Percentiles rank a stretch among this genome's conserved stretches.
phyloP scores from a whole-genome alignment of 64 coral and sea anemone species.

The Astreopora myriophthalma region DNA sequence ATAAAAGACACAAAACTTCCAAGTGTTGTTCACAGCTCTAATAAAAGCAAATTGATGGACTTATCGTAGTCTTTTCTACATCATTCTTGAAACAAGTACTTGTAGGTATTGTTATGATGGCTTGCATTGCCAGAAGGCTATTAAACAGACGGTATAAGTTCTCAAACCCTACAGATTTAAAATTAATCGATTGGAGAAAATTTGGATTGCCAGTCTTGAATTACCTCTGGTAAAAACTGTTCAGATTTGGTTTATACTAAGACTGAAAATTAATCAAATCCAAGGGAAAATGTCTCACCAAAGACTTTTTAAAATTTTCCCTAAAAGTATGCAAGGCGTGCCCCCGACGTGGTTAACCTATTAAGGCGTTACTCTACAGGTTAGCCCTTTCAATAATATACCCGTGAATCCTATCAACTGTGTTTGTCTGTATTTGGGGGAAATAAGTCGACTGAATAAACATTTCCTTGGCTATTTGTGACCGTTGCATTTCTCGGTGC shows the following conservation, averaged over 20 bases:
- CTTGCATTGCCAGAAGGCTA: neutral
- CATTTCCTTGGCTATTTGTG: slow-evolving; percentile 78
- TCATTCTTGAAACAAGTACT: neutral
- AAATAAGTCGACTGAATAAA: slow-evolving; percentile 69
- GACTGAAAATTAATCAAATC: neutral
- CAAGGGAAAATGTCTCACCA: neutral
- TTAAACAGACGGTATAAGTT: no score
- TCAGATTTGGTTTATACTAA: neutral
- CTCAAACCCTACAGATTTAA: no score
- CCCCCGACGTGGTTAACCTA: neutral
- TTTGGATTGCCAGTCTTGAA: no score
- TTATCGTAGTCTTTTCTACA: neutral
- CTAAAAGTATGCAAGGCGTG: slow-evolving; percentile 31
- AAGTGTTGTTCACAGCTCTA: neutral
- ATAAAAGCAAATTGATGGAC: neutral
- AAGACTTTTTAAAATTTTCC: neutral
- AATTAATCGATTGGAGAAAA: neutral
- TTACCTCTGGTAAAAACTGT: neutral
- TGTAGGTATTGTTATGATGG: neutral
- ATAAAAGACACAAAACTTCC: neutral
- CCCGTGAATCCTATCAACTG: slow-evolving; percentile 41
- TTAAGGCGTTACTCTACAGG: neutral
- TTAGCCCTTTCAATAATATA: neutral
- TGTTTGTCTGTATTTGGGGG: slow-evolving; percentile 25
- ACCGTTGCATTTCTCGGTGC: slow-evolving; percentile 58